Conservation (phyloP, 2,113 vertebrate genomes). For the Cyprinodon tularosa region DNA sequence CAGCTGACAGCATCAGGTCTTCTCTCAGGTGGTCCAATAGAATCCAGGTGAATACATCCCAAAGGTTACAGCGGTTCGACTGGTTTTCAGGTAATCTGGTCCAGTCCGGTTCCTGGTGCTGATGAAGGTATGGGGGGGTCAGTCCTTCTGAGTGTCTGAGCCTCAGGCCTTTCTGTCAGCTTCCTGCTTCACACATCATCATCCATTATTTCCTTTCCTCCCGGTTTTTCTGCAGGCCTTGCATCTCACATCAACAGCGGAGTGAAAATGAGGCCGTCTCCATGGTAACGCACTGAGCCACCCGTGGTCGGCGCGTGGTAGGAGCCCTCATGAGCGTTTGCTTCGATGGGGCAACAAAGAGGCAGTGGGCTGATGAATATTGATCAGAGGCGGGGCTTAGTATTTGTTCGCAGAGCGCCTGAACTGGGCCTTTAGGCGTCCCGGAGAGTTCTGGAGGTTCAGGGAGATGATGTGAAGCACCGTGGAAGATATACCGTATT, state of each 20-base stretch:
- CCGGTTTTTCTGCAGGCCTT: slow-evolving; percentile 38
- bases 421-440: slow-evolving; percentile 34
- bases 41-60: too few relatives aligned
- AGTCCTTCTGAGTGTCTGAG: too few relatives aligned
- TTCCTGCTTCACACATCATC: slow-evolving; percentile 29
- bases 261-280: slow-evolving; percentile 76
- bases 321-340: slow-evolving; percentile 44
- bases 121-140: too few relatives aligned
- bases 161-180: not conserved
- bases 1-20: too few relatives aligned
- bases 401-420: slow-evolving; percentile 54
- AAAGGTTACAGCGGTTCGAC: too few relatives aligned
- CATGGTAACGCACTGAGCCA: slow-evolving; percentile 74
- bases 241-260: slow-evolving; percentile 60
- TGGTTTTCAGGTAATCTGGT: too few relatives aligned
- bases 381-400: slow-evolving; percentile 62
- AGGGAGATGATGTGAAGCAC: slow-evolving; percentile 37
- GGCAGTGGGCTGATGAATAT: slow-evolving; percentile 64
- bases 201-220: slow-evolving; percentile 61
- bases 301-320: slow-evolving; percentile 60
- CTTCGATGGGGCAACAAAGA: slow-evolving; percentile 55
- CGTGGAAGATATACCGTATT: slow-evolving; percentile 14
- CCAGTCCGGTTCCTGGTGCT: too few relatives aligned
- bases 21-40: too few relatives aligned
- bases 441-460: slow-evolving; percentile 43